Evolutionary conservation across 2,113 vertebrate species (phyloP).

Genomic region (Actenoides hombroni): DNA sequence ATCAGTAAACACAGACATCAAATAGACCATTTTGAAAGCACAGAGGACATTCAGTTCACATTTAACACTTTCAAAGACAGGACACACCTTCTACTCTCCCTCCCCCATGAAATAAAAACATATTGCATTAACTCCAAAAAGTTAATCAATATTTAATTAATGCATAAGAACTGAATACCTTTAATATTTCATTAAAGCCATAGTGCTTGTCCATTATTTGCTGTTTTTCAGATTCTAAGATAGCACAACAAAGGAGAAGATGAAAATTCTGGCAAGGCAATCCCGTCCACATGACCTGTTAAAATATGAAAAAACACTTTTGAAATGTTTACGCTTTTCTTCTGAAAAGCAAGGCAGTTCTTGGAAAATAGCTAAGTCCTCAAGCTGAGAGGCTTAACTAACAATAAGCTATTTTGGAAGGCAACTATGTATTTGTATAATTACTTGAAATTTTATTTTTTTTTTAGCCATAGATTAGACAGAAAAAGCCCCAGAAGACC

Average conservation of each 20-base stretch:
- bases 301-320: conserved; percentile 15
- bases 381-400: neutral
- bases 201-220: conserved; percentile 96
- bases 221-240: conserved; percentile 94
- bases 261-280: conserved; percentile 96
- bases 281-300: conserved; percentile 94
- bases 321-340: neutral
- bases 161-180: conserved; percentile 73
- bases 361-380: neutral
- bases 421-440: neutral
- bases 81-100: neutral
- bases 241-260: conserved; percentile 94
- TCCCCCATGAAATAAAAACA: neutral
- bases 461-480: neutral
- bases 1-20: neutral
- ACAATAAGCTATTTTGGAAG: neutral
- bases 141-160: neutral
- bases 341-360: neutral
- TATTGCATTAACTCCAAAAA: neutral
- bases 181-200: conserved; percentile 96
- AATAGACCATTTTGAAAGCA: neutral
- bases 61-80: neutral
- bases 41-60: neutral
- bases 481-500: neutral
- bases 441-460: neutral